Conservation (phyloP, 1,140 invertebrate genomes). For the Hycleus cichorii region DNA sequence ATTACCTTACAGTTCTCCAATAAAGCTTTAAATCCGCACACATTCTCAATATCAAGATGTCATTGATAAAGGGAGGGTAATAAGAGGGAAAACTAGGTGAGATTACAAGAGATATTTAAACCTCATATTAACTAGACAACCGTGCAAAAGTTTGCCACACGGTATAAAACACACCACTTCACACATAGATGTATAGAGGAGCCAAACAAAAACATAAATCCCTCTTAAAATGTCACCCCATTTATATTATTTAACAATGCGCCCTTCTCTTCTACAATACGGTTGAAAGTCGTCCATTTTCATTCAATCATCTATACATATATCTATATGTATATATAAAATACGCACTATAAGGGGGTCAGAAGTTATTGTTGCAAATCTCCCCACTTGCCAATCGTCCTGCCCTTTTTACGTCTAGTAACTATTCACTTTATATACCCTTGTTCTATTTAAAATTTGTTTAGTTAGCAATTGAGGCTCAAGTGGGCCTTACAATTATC, state of each 20-base stretch:
- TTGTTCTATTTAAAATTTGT: slow-evolving; percentile 30
- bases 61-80: too few species aligned
- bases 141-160: slow-evolving; percentile 33
- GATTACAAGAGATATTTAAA: too few species aligned
- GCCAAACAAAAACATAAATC: slow-evolving; percentile 11
- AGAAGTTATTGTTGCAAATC: slow-evolving; percentile 34
- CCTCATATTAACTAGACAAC: slow-evolving; percentile 33
- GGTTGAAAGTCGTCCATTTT: slow-evolving; percentile 23
- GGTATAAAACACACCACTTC: slow-evolving; percentile 20
- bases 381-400: slow-evolving; percentile 35
- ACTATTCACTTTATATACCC: slow-evolving; percentile 22
- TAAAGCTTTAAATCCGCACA: too few species aligned
- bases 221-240: slow-evolving; percentile 24
- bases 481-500: slow-evolving; percentile 22
- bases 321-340: slow-evolving; percentile 36
- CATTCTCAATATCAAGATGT: too few species aligned
- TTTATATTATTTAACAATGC: slow-evolving; percentile 12
- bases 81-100: too few species aligned
- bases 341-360: slow-evolving; percentile 28
- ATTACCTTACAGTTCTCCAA: too few species aligned
- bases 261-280: slow-evolving; percentile 23
- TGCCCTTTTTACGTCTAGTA: slow-evolving; percentile 26
- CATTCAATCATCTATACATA: slow-evolving; percentile 18
- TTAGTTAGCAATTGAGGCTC: slow-evolving; percentile 28
- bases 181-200: background rate